Percentiles rank a stretch among this genome's conserved stretches.
These are phyloP conservation scores for Hoplodrina blanda DNA, from an alignment of 2,888 invertebrate genomes.

Conservation along the genomic window DNA sequence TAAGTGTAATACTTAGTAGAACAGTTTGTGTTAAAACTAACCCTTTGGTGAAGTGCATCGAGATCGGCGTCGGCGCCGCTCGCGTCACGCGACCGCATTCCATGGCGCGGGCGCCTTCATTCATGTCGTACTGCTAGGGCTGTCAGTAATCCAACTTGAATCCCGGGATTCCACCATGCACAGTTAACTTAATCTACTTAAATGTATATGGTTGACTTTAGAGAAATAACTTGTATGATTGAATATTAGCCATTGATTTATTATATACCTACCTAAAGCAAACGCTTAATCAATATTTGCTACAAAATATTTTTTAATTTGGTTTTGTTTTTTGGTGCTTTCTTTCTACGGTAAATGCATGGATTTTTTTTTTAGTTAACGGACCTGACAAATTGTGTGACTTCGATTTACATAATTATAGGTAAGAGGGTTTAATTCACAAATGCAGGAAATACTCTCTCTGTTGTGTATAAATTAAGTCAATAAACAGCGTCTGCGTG, in stretches of 20 bases:
- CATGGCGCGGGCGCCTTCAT: constrained; percentile 86
- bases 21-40: constrained; percentile 75
- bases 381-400: background rate
- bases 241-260: background rate
- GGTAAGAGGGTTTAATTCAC: background rate
- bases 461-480: background rate
- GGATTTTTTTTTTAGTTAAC: too few species aligned
- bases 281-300: background rate
- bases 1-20: constrained; percentile 24
- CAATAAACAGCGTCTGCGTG: too few species aligned
- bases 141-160: constrained; percentile 55
- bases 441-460: background rate
- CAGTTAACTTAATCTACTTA: constrained; percentile 21
- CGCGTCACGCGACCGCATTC: constrained; percentile 92
- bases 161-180: constrained; percentile 33
- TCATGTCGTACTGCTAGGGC: constrained; percentile 80
- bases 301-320: background rate
- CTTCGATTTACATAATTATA: too few species aligned
- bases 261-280: background rate
- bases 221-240: constrained; percentile 4
- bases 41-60: constrained; percentile 88
- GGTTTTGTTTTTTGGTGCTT: background rate
- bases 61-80: constrained; percentile 90
- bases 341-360: too few species aligned
- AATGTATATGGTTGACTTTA: constrained; percentile 2